Percentiles rank a stretch among this genome's conserved stretches.
These are phyloP conservation scores for Python bivittatus DNA, from an alignment of 2,113 vertebrate species.

Conservation along the genomic window DNA sequence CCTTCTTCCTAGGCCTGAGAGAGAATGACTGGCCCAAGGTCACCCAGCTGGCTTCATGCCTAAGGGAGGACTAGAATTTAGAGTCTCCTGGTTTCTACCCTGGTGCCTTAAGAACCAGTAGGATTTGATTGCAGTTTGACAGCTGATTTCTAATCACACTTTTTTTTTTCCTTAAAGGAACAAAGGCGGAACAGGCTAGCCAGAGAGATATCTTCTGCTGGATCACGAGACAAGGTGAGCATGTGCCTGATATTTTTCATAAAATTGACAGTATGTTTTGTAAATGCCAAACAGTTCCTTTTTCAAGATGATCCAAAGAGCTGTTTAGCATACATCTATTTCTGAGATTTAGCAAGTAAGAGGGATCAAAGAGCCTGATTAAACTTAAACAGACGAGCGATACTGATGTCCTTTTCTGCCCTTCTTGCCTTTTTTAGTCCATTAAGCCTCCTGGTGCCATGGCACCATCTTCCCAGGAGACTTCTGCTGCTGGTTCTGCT, in stretches of 20 bases:
- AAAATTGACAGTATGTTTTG: not conserved
- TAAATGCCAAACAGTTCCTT: not conserved
- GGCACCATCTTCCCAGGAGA: slow-evolving; percentile 83
- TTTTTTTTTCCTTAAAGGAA: slow-evolving; percentile 77
- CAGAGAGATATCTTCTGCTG: slow-evolving; percentile 85
- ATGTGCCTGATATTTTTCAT: not conserved
- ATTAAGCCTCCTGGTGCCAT: slow-evolving; percentile 88
- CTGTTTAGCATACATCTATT: not conserved
- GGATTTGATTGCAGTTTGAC: not conserved
- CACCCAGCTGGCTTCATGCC: not conserved
- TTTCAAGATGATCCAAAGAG: not conserved
- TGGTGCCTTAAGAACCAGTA: not conserved
- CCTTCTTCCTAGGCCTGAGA: not conserved
- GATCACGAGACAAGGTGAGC: slow-evolving; percentile 92
- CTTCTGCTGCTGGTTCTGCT: slow-evolving; percentile 77
- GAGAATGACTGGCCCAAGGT: not conserved
- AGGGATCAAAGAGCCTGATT: not conserved
- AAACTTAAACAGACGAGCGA: not conserved
- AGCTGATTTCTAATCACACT: slow-evolving; percentile 43
- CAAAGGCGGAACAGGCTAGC: slow-evolving; percentile 92
- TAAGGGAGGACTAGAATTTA: not conserved
- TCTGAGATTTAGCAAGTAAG: not conserved
- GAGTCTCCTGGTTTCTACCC: not conserved
- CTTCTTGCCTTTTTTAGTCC: slow-evolving; percentile 80
- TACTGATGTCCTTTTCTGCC: slow-evolving; percentile 53